A percentile compares a stretch with the other conserved stretches of the same genome.
phyloP scores from a whole-genome alignment of 2,113 vertebrate species.

The Gopherus evgoodei region DNA sequence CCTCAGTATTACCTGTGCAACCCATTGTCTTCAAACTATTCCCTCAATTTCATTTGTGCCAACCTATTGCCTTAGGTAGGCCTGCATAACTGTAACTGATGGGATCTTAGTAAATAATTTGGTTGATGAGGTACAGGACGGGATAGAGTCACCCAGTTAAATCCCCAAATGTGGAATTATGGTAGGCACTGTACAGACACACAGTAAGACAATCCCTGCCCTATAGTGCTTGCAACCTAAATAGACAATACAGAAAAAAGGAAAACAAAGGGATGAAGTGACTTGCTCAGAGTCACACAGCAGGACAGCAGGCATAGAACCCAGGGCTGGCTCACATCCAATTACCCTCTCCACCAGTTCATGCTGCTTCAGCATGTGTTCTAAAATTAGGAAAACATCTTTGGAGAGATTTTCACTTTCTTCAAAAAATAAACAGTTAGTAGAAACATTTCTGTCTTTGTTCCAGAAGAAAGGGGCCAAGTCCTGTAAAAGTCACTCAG shows the following conservation, averaged over 20 bases:
- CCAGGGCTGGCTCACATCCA: too few relatives aligned
- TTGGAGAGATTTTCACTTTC: neutral
- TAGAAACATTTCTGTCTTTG: neutral
- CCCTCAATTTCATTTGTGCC: neutral
- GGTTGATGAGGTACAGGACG: neutral
- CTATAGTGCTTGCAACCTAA: neutral
- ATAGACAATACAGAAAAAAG: neutral
- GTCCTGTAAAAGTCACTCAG: neutral
- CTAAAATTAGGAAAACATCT: neutral
- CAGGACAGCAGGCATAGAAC: neutral
- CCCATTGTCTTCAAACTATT: neutral
- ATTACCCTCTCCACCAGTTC: neutral
- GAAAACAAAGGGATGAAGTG: neutral
- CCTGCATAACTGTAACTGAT: rapidly evolving
- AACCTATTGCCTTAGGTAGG: neutral
- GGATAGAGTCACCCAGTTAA: neutral
- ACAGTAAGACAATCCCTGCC: neutral
- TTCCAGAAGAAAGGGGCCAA: neutral
- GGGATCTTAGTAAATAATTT: neutral
- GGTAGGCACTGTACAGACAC: neutral
- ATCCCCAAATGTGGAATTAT: neutral
- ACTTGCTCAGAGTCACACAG: neutral
- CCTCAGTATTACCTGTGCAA: rapidly evolving
- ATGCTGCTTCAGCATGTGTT: neutral
- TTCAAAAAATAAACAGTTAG: neutral